A percentile compares a stretch with the other conserved stretches of the same genome.
phyloP scores from a whole-genome alignment of 2,113 vertebrate species.

The Chrysochloris asiatica region DNA sequence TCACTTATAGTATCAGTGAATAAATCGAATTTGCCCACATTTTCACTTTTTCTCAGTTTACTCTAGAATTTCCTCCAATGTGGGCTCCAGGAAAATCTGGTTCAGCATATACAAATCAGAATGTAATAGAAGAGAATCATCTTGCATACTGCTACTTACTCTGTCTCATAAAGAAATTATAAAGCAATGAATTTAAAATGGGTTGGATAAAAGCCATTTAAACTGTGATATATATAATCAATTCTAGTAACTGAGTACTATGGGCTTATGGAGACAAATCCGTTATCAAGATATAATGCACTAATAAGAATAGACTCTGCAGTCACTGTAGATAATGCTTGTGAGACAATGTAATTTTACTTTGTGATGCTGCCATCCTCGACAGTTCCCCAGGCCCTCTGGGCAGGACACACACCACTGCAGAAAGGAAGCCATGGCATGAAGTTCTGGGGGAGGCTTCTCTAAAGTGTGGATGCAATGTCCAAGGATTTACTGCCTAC shows the following conservation, averaged over 20 bases:
- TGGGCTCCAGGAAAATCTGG: constrained; percentile 24
- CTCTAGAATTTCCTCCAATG: not conserved
- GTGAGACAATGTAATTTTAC: constrained; percentile 62
- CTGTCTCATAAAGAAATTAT: constrained; percentile 79
- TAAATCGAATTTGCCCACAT: constrained; percentile 5
- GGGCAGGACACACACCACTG: not conserved
- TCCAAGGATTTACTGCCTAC: not conserved
- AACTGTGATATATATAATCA: constrained; percentile 75
- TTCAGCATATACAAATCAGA: constrained; percentile 43
- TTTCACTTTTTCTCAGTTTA: not conserved
- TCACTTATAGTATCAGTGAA: constrained; percentile 40
- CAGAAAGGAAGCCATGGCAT: no score
- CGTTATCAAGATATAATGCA: constrained; percentile 76
- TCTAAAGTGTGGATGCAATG: not conserved
- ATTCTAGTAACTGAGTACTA: constrained; percentile 72
- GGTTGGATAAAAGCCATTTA: constrained; percentile 76
- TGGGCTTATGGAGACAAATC: constrained; percentile 78
- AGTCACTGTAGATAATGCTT: constrained; percentile 56
- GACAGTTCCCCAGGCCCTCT: not conserved
- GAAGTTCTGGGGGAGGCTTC: no score
- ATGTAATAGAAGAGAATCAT: constrained; percentile 44
- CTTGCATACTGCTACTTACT: constrained; percentile 54
- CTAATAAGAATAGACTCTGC: constrained; percentile 64
- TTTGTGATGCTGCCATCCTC: constrained; percentile 12
- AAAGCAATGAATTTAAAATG: constrained; percentile 79